Evolutionary conservation across 2,797 vertebrate species (phyloP), one percentile per base, ranked within the genome.

Genomic region (Spheniscus humboldti): DNA sequence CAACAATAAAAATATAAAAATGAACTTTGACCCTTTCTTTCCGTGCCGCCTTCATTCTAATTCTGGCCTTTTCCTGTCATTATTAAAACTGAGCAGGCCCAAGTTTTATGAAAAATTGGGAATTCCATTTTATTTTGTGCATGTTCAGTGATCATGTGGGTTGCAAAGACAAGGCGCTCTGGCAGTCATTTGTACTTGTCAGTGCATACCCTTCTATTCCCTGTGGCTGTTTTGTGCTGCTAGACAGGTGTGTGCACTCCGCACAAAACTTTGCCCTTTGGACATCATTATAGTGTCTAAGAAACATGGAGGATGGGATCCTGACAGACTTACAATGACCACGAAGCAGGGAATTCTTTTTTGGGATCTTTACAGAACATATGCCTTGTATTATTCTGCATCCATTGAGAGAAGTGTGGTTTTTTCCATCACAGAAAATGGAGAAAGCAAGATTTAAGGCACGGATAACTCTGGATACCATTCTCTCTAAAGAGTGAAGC

Each of bases 151-250:
- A 79, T 86, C 68, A 45, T 30, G 48, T 57, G 48, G 47, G 52
- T 72, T 94, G 67, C 79, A 78, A 75, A 47, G 87, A 67, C 41
- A 79, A 94, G 64, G 75, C 59, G 82, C 71, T 81, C 76, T 85
- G 79, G 52, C 79, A 89, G 86, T 94, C 86, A 94, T 96, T 96
- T 95, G 74, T 97, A 86, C 95, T 93, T 93, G 92, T 97, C 96
- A 91, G 73, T 56, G 71, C 86, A 91, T 90, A 92, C 75, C 80
- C 95, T 90, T 85, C 62, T 77, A 47, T 94, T 89, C 92, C 91
- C 91, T 41, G 67, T 85, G 95, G 95, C 94, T 93, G 35, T 95
- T 97, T 80, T 62, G 83, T 55, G 91, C 84, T 94, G 69, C 83
- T 94, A 84, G 94, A 96, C 94, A 96, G 96, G 96, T 96, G 95